Conservation (phyloP, 2,888 invertebrate species). For the Agrilus cyanescens region DNA sequence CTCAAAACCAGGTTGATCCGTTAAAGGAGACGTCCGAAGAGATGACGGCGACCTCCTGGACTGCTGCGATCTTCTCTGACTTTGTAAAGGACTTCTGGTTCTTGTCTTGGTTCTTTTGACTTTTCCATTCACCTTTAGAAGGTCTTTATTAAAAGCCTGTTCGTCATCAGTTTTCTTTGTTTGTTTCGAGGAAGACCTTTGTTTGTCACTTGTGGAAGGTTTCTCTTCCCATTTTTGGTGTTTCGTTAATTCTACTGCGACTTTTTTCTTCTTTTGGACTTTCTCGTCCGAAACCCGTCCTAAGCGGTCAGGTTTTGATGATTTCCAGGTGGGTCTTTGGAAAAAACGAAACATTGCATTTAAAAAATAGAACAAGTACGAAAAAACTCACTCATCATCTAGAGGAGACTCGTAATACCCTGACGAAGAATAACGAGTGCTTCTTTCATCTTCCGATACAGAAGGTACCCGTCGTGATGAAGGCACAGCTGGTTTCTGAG, state of each 20-base stretch:
- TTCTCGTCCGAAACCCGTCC: conserved; percentile 61
- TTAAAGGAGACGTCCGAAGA: conserved; percentile 31
- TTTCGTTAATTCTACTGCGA: conserved; percentile 62
- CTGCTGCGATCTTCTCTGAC: conserved; percentile 26
- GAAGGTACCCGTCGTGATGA: conserved; percentile 31
- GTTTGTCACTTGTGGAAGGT: conserved; percentile 13
- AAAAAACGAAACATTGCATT: not conserved
- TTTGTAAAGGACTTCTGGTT: conserved; percentile 32
- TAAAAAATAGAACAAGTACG: not conserved
- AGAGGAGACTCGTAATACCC: conserved; percentile 65
- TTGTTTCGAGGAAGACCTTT: conserved; percentile 11
- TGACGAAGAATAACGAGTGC: conserved; percentile 58
- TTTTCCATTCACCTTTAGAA: conserved; percentile 25
- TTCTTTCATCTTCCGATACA: conserved; percentile 57
- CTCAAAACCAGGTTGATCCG: conserved; percentile 17
- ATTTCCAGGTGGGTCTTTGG: conserved; percentile 37
- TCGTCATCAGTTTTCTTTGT: conserved; percentile 8
- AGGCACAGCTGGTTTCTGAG: conserved; percentile 30
- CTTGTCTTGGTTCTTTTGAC: conserved; percentile 30
- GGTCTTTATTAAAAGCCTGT: conserved; percentile 23
- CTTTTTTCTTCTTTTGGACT: conserved; percentile 58
- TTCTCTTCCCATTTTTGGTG: conserved; percentile 41
- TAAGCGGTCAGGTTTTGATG: conserved; percentile 25
- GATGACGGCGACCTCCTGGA: conserved; percentile 22
- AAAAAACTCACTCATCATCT: conserved; percentile 48